phyloP scores from a whole-genome alignment of 1,140 invertebrate genomes.

The Prorops nasuta region DNA sequence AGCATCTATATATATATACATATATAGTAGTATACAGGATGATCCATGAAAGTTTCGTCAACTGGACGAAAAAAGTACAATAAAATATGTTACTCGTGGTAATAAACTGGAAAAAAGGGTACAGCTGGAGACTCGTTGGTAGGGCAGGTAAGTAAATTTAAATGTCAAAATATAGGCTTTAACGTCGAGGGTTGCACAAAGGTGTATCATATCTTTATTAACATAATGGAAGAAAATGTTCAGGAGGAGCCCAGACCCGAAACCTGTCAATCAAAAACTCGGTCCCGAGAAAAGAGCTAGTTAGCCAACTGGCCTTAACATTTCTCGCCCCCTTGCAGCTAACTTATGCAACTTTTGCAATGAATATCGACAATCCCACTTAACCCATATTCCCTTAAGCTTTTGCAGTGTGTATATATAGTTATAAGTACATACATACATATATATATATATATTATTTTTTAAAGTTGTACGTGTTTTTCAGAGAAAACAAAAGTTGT shows the following conservation, averaged over 20 bases:
- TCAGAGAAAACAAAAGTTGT: too few species aligned
- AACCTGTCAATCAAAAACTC: slow-evolving; percentile 52
- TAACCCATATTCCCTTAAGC: too few species aligned
- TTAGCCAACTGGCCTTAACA: slow-evolving; percentile 10
- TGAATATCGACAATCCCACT: too few species aligned
- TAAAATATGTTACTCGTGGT: too few species aligned
- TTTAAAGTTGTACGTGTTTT: too few species aligned
- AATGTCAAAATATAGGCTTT: slow-evolving; percentile 53
- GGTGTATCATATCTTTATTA: slow-evolving; percentile 52
- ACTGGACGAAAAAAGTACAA: neutral
- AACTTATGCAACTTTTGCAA: slow-evolving; percentile 2
- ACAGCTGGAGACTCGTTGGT: slow-evolving; percentile 17
- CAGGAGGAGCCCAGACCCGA: slow-evolving; percentile 11
- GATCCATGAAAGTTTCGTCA: neutral
- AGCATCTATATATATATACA: too few species aligned
- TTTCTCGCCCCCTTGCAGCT: neutral
- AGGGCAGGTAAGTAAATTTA: slow-evolving; percentile 42
- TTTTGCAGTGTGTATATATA: too few species aligned
- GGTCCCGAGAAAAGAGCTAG: slow-evolving; percentile 44
- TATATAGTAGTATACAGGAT: too few species aligned
- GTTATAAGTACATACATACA: too few species aligned
- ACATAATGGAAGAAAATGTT: slow-evolving; percentile 46
- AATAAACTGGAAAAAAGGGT: slow-evolving; percentile 3
- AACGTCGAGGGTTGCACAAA: slow-evolving; percentile 35
- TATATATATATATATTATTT: too few species aligned